These are phyloP conservation scores for Protomyctophum bolini DNA, from an alignment of 2,113 vertebrate genomes.

Conservation along the genomic window DNA sequence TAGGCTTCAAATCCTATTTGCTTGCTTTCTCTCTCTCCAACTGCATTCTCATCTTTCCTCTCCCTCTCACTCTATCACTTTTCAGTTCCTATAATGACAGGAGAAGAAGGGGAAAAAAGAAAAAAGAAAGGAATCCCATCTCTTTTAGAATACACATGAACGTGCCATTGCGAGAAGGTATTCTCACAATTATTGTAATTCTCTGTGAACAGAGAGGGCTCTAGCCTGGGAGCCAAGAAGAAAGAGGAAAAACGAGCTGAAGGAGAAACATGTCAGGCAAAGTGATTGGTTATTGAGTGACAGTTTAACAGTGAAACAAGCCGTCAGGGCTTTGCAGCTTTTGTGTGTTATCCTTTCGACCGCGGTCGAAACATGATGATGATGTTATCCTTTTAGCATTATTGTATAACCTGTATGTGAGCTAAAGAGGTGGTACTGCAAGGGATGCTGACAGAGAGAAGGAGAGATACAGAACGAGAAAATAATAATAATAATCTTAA, in stretches of 20 bases:
- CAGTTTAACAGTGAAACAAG: not conserved
- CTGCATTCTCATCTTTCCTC: not conserved
- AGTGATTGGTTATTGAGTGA: not conserved
- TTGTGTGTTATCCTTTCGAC: too few relatives aligned
- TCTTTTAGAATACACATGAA: not conserved
- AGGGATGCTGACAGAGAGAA: too few relatives aligned
- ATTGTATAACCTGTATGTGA: too few relatives aligned
- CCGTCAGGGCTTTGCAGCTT: too few relatives aligned
- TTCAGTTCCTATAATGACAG: slow-evolving; percentile 2
- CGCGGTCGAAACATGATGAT: too few relatives aligned
- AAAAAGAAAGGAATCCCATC: slow-evolving; percentile 2
- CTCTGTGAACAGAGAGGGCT: not conserved
- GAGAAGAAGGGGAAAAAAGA: not conserved
- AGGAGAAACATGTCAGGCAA: not conserved
- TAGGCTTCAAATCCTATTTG: slow-evolving; percentile 60
- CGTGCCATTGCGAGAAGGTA: not conserved
- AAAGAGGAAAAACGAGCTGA: not conserved
- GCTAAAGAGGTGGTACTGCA: too few relatives aligned
- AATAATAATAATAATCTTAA: slow-evolving; percentile 19
- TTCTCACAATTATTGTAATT: not conserved
- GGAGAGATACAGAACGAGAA: too few relatives aligned
- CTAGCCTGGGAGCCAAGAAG: not conserved
- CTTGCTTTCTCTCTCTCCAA: slow-evolving; percentile 12
- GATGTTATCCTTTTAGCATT: too few relatives aligned
- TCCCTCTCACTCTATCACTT: not conserved